Conservation (phyloP, 1,140 invertebrate species). For the Caerostris darwini region DNA sequence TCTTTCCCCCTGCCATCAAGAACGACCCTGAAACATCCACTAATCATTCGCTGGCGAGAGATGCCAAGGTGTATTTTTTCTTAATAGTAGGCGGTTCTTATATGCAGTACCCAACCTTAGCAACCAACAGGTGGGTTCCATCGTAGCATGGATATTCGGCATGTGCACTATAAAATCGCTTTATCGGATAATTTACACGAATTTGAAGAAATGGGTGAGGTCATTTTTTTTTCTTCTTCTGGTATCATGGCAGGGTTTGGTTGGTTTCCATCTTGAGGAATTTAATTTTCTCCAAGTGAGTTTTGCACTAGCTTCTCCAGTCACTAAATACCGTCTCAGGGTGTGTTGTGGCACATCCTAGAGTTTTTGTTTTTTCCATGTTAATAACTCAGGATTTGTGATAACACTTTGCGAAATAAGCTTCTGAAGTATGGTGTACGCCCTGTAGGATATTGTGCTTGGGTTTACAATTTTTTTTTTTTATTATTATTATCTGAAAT, state of each 20-base stretch:
- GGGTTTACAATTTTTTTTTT: neutral
- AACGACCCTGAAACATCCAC: conserved; percentile 55
- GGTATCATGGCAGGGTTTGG: neutral
- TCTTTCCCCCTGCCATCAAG: neutral
- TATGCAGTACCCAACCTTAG: conserved; percentile 43
- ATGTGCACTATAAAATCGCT: conserved; percentile 9
- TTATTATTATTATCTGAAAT: neutral
- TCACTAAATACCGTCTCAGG: conserved; percentile 46
- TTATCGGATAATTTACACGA: conserved; percentile 51
- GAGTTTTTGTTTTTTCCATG: neutral
- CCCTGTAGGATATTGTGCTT: conserved; percentile 6
- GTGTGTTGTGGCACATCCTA: conserved; percentile 40
- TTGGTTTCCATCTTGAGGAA: neutral
- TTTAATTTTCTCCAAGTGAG: conserved; percentile 52
- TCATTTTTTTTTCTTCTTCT: conserved; percentile 4
- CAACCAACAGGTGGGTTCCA: conserved; percentile 49
- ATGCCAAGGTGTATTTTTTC: conserved; percentile 55
- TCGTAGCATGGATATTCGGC: neutral
- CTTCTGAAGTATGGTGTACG: neutral
- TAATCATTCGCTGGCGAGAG: conserved; percentile 41
- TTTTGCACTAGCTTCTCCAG: neutral
- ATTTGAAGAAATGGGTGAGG: conserved; percentile 51
- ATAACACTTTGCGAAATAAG: neutral
- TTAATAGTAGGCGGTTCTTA: conserved; percentile 58
- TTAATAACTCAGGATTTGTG: conserved; percentile 36